These are phyloP conservation scores for Acholoe squamosa DNA, from an alignment of 2,888 invertebrate species.

Conservation along the genomic window DNA sequence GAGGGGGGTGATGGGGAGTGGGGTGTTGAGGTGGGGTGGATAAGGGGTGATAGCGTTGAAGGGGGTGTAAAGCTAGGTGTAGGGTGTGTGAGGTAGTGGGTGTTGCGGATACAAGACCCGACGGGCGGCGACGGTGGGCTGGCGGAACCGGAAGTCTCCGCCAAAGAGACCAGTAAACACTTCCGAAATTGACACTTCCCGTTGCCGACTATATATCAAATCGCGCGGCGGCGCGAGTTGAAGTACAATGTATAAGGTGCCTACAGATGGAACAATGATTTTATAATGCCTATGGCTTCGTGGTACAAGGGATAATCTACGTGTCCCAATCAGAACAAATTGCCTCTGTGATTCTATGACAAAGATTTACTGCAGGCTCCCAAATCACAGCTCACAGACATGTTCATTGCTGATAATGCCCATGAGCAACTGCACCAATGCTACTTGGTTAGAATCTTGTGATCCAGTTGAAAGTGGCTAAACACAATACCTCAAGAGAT, in stretches of 20 bases:
- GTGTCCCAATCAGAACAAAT: too few species aligned
- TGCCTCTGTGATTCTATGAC: too few species aligned
- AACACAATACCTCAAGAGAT: too few species aligned
- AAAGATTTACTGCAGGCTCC: too few species aligned
- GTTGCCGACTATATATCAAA: conserved; percentile 30
- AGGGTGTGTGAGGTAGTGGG: neutral
- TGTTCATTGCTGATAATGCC: too few species aligned
- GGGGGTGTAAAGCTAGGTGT: neutral
- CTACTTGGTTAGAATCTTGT: too few species aligned
- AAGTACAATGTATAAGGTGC: neutral
- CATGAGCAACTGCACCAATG: too few species aligned
- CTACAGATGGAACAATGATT: too few species aligned
- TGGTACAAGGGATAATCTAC: too few species aligned
- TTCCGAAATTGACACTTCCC: conserved; percentile 54
- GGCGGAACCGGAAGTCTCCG: conserved; percentile 44
- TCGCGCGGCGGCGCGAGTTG: neutral
- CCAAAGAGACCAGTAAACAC: conserved; percentile 5
- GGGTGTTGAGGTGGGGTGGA: neutral
- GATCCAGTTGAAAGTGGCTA: too few species aligned
- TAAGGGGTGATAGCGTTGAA: neutral
- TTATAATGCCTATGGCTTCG: too few species aligned
- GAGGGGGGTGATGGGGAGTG: neutral
- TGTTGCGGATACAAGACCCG: neutral
- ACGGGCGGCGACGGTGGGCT: conserved; percentile 8
- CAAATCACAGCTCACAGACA: too few species aligned